Base-by-base conservation (phyloP, 1,140 invertebrate species). In the Calephelis virginiensis region DNA sequence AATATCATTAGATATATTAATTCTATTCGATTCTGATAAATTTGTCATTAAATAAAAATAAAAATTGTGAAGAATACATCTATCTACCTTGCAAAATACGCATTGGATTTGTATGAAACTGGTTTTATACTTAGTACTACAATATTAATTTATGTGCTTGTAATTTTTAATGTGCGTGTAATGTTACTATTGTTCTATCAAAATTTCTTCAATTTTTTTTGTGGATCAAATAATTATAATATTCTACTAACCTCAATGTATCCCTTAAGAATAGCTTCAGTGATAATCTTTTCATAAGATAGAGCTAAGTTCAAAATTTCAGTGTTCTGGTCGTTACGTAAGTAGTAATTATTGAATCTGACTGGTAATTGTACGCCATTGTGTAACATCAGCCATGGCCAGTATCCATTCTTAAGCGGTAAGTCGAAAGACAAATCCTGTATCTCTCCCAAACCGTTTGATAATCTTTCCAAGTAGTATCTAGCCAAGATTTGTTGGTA, bases 391-490 rank as follows among this genome's bases (percentile, higher is more conserved):
- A 95, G 76, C 79, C 93, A 92, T 0, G 95, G 93, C 76, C 94
- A 93, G 88, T 92, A 95, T 67, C 93, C 93, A 53, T 92, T 90
- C 63, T 92, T 80, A 43, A 94, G 85, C 56, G 91, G 82, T 66
- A 93, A 85, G 72, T 89, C 64, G 82, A 83, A 92, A 3, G 87
- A 76, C 63, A 95, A 82, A 40, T 90, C 76, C 4, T 89, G 77
- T 61, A 95, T 92, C 43, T 93, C 91, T 9, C 92, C 92, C 49
- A 95, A 68, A 43, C 91, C 93, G 69, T 94, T 92, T 8, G 93
- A 93, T 48, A 94, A 80, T 76, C 95, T 93, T 76, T 95, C 94
- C 77, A 95, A 80, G 77, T 93, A 93, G 82, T 95, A 95, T 68
- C 94, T 92, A 43, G 93, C 91, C 68, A 95, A 86, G 11, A 95